Evolutionary conservation across 2,888 invertebrate species (phyloP).

Genomic region (Dasypolia templi): DNA sequence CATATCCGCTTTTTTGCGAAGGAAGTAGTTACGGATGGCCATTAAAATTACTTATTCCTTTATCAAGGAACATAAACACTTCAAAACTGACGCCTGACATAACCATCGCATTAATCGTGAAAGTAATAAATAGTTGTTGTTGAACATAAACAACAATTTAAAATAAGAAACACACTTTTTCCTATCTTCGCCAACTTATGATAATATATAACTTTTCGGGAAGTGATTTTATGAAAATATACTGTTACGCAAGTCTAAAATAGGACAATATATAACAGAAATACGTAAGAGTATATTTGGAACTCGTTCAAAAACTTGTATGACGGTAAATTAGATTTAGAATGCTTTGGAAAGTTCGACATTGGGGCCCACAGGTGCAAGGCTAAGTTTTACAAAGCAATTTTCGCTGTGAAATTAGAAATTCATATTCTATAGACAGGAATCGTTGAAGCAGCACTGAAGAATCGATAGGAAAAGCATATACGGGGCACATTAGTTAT

Average conservation of each 20-base stretch:
- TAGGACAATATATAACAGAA: constrained; percentile 76
- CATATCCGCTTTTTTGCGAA: constrained; percentile 51
- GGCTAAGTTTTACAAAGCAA: constrained; percentile 74
- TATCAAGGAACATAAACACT: constrained; percentile 37
- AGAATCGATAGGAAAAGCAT: constrained; percentile 41
- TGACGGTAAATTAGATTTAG: constrained; percentile 76
- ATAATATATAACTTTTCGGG: constrained; percentile 57
- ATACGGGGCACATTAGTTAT: constrained; percentile 31
- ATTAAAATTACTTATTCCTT: constrained; percentile 47
- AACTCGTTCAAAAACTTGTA: constrained; percentile 77
- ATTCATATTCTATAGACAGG: constrained; percentile 62
- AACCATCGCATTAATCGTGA: constrained; percentile 23
- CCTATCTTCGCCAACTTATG: constrained; percentile 42
- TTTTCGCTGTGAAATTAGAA: constrained; percentile 70
- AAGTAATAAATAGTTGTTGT: constrained; percentile 19
- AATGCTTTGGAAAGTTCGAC: constrained; percentile 68
- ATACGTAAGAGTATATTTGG: constrained; percentile 76
- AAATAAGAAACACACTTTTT: constrained; percentile 23
- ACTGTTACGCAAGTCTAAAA: constrained; percentile 67
- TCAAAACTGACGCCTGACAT: constrained; percentile 6
- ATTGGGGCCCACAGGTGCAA: constrained; percentile 68
- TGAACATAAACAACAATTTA: constrained; percentile 24
- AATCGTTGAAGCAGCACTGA: constrained; percentile 31
- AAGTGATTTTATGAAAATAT: constrained; percentile 58
- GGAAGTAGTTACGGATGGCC: constrained; percentile 44